phyloP scores from a whole-genome alignment of 2,797 vertebrate genomes.

The Halcyon leucocephala region DNA sequence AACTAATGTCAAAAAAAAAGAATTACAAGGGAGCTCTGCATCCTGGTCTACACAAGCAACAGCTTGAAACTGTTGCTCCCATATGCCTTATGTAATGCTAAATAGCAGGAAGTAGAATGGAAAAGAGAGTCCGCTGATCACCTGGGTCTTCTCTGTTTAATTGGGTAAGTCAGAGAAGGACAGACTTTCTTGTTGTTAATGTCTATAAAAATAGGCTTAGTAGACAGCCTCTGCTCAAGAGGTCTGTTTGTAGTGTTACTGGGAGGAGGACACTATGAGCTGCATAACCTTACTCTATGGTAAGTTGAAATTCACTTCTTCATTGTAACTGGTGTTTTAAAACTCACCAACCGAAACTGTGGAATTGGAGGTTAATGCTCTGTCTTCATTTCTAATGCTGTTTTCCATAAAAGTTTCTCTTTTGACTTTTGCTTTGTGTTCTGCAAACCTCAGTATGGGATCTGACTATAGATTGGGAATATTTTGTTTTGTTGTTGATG shows the following conservation, averaged over 20 bases:
- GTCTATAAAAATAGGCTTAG: not conserved
- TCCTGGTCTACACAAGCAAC: not conserved
- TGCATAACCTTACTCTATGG: not conserved
- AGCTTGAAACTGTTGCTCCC: not conserved
- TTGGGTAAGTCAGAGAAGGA: not conserved
- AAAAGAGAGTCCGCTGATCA: not conserved
- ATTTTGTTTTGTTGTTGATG: not conserved
- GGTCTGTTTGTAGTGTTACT: fast-evolving
- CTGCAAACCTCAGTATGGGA: not conserved
- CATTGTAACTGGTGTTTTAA: not conserved
- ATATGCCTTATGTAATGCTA: not conserved
- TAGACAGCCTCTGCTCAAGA: not conserved
- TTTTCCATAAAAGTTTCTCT: not conserved
- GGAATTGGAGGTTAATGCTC: not conserved
- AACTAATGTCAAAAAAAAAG: not conserved
- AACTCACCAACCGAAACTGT: not conserved
- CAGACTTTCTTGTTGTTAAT: not conserved
- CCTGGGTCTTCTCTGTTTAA: not conserved
- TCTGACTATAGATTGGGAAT: not conserved
- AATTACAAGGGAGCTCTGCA: not conserved
- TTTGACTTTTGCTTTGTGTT: not conserved
- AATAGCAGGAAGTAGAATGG: not conserved
- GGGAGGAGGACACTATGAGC: not conserved
- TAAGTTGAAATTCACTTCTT: not conserved
- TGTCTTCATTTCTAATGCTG: not conserved